Base-by-base conservation (phyloP, 2,113 vertebrate species). In the Ascaphus truei region DNA sequence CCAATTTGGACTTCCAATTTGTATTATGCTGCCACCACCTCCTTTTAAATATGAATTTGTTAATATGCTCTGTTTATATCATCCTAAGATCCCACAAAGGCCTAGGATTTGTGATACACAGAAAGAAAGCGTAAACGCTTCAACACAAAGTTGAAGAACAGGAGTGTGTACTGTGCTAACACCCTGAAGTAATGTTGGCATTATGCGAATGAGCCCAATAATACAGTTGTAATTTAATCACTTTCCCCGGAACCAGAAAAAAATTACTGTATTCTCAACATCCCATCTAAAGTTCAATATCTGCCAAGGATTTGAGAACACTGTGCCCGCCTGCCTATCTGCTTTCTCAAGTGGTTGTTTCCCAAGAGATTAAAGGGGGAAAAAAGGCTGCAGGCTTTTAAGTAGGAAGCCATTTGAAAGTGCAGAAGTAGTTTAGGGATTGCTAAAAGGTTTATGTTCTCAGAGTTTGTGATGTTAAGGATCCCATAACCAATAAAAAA, bases 401-500 rank as follows among this genome's bases (percentile, higher is more conserved):
- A 71, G 57, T 61, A 71, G 67, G 67, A 71, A 71, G 56, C 57
- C 67, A 61, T 71, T 71, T 71, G 20, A 61, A 39, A 71, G 43
- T 51, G 45, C 67, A 60, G 34, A 71, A 61, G 56, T 51, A 61
- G 57, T 71, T 71, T 71, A 71, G 67, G 47, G 56, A 52, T 52
- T 61, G 56, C 57, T 71, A 71, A 71, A 71, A 71, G 67, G 67
- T 71, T 71, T 71, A 61, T 61, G 47, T 71, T 71, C 67, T 71
- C 56, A 52, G 67, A 61, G 56, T 71, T 61, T 71, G 67, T 61
- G 67, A 71, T 71, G 56, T 71, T 71, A 61, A 71, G 57, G 67
- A 61, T 71, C 56, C 67, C 43, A 71, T 69, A 71, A 71, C 67
- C 67, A 71, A 71, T 61, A 71, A 71, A 71, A 66, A 59, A 71